Evolutionary conservation across 2,888 invertebrate species (phyloP).

Genomic region (Amiota mariae): DNA sequence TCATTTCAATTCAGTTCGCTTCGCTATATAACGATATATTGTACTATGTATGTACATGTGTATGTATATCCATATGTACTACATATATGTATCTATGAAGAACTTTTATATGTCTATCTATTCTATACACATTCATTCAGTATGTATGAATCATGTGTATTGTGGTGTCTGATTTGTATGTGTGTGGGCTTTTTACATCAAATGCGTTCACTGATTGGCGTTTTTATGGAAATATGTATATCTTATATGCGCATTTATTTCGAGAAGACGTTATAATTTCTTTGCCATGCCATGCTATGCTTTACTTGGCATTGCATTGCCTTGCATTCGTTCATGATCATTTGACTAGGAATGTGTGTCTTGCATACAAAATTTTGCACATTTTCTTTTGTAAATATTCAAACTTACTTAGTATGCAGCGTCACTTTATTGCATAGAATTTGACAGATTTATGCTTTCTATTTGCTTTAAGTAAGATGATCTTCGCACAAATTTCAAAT

Average conservation of each 20-base stretch:
- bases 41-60: no score
- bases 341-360: background rate
- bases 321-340: background rate
- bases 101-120: no score
- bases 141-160: no score
- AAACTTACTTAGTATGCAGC: conserved; percentile 17
- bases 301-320: background rate
- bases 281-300: background rate
- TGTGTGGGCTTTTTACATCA: conserved; percentile 36
- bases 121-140: no score
- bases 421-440: background rate
- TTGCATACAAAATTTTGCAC: conserved; percentile 4
- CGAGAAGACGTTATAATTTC: conserved; percentile 18
- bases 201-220: conserved; percentile 54
- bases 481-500: no score
- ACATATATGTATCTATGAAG: no score
- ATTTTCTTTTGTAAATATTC: background rate
- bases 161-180: background rate
- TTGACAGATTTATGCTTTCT: conserved; percentile 23
- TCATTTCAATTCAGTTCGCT: conserved; percentile 68
- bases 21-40: conserved; percentile 31
- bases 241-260: conserved; percentile 37
- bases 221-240: conserved; percentile 60
- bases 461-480: background rate
- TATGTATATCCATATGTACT: no score